These are phyloP conservation scores for Troides oblongomaculatus DNA, from an alignment of 2,888 invertebrate genomes.

Conservation along the genomic window DNA sequence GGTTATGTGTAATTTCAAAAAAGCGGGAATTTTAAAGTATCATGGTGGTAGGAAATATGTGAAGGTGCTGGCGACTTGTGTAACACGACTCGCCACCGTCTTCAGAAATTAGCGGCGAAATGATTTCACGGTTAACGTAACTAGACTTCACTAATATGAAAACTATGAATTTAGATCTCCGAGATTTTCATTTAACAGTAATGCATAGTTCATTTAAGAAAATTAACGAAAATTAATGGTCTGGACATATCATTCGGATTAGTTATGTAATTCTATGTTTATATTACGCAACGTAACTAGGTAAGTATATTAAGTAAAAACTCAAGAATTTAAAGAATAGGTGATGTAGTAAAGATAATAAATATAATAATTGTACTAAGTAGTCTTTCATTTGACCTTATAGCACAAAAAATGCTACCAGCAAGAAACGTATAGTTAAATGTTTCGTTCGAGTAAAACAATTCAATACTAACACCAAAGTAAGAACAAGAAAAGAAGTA, in stretches of 20 bases:
- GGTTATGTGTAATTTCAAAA: conserved; percentile 48
- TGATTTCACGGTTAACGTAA: conserved; percentile 61
- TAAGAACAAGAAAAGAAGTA: no score
- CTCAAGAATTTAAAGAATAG: conserved; percentile 74
- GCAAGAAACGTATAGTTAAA: not conserved
- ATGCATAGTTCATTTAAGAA: conserved; percentile 69
- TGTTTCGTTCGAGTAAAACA: no score
- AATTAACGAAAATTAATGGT: conserved; percentile 57
- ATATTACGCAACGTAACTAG: conserved; percentile 74
- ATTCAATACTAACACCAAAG: no score
- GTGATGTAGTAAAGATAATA: conserved; percentile 74
- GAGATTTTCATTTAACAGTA: conserved; percentile 67
- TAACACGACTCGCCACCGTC: conserved; percentile 73
- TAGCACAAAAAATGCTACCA: not conserved
- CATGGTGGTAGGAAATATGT: conserved; percentile 54
- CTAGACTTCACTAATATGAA: conserved; percentile 60
- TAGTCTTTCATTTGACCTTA: conserved; percentile 45
- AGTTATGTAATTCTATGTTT: conserved; percentile 72
- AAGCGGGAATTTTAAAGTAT: conserved; percentile 62
- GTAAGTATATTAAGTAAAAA: conserved; percentile 75
- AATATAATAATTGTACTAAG: conserved; percentile 60
- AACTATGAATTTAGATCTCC: conserved; percentile 70
- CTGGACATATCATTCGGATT: conserved; percentile 71
- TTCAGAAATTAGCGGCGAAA: conserved; percentile 69
- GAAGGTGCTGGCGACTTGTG: conserved; percentile 78